Conservation (phyloP, 1,140 invertebrate species). For the Drosophila leontia region DNA sequence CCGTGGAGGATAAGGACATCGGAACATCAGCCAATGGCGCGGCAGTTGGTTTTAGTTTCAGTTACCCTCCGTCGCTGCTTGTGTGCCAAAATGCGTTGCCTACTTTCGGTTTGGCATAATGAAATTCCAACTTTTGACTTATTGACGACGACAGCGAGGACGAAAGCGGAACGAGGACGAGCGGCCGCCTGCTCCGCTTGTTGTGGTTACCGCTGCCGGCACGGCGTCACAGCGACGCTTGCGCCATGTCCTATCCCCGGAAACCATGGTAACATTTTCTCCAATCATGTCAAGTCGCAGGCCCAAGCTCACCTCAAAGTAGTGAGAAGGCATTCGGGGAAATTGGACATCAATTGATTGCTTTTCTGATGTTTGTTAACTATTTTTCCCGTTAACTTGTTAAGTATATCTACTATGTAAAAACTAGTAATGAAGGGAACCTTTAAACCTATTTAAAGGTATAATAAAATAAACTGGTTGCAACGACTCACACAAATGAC, state of each 20-base stretch:
- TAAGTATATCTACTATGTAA: not conserved
- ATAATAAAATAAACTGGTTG: not conserved
- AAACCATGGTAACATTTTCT: slow-evolving; percentile 20
- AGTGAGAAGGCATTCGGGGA: not conserved
- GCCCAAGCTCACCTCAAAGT: slow-evolving; percentile 1
- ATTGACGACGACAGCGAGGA: slow-evolving; percentile 75
- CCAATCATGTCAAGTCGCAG: slow-evolving; percentile 25
- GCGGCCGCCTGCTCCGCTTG: slow-evolving; percentile 32
- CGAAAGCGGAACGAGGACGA: slow-evolving; percentile 34
- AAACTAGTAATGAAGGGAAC: not conserved
- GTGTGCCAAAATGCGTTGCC: slow-evolving; percentile 80
- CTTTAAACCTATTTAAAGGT: too few relatives aligned
- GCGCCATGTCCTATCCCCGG: slow-evolving; percentile 34
- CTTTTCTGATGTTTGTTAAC: not conserved
- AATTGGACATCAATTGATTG: slow-evolving; percentile 4
- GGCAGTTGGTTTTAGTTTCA: slow-evolving; percentile 68
- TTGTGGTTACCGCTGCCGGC: slow-evolving; percentile 56
- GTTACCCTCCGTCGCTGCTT: slow-evolving; percentile 47
- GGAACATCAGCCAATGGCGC: slow-evolving; percentile 59
- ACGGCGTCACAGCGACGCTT: slow-evolving; percentile 54
- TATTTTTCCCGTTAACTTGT: not conserved
- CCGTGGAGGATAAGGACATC: slow-evolving; percentile 21
- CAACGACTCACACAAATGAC: not conserved
- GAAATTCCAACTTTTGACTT: slow-evolving; percentile 85
- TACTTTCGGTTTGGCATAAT: slow-evolving; percentile 81